phyloP scores from a whole-genome alignment of 2,888 invertebrate genomes.

The Rhogogaster chlorosoma region DNA sequence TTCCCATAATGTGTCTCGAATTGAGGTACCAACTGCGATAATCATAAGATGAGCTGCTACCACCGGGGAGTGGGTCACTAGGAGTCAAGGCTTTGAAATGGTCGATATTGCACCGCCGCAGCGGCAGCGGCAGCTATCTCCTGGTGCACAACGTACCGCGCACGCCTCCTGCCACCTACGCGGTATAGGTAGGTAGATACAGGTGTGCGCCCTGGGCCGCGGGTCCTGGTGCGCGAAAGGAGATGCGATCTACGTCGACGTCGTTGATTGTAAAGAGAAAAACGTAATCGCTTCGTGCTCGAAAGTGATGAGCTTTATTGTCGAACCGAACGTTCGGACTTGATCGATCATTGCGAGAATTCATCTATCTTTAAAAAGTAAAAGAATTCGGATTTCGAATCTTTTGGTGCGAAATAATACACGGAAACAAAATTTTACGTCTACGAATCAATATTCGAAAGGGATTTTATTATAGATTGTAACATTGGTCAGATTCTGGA shows the following conservation, averaged over 20 bases:
- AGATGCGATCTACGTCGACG: not conserved
- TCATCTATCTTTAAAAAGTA: not conserved
- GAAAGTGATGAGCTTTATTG: not conserved
- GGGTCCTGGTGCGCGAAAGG: constrained; percentile 2
- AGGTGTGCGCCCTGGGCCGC: constrained; percentile 18
- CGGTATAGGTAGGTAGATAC: constrained; percentile 24
- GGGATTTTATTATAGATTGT: no score
- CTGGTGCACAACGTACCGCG: constrained; percentile 42
- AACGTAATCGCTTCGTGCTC: not conserved
- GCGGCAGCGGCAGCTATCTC: not conserved
- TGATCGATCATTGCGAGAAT: not conserved
- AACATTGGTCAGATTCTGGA: no score
- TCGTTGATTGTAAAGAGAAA: not conserved
- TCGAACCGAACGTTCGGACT: not conserved
- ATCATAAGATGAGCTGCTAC: constrained; percentile 30
- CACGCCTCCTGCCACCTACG: constrained; percentile 39
- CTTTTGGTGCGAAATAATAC: no score
- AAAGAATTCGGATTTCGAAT: no score
- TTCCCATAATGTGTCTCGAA: not conserved
- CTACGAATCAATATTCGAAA: no score
- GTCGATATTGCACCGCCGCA: constrained; percentile 46
- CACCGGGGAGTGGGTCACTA: constrained; percentile 45
- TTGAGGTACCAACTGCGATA: constrained; percentile 10
- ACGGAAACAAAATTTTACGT: no score
- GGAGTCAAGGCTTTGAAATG: constrained; percentile 47